Percentiles rank a stretch among this genome's conserved stretches.
Conservation (phyloP, 2,888 invertebrate species). For the Corbicula japonica region DNA sequence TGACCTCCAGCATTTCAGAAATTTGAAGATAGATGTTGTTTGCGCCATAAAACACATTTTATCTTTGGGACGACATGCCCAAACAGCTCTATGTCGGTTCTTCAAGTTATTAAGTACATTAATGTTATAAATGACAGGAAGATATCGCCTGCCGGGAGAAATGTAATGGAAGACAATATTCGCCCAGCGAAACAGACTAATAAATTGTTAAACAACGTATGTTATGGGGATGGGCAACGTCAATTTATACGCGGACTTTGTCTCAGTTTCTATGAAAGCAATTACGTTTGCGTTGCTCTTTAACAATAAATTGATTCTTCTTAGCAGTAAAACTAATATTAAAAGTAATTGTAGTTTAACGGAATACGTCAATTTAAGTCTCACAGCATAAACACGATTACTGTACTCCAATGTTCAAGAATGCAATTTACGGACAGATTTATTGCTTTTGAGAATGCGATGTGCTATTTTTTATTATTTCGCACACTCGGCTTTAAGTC, state of each 20-base stretch:
- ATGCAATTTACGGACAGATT: too few species aligned
- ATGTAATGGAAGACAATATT: slow-evolving; percentile 13
- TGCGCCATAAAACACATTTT: too few species aligned
- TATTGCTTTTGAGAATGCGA: too few species aligned
- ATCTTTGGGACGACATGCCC: too few species aligned
- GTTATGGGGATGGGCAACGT: not conserved
- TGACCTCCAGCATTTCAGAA: too few species aligned
- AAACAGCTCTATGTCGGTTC: too few species aligned
- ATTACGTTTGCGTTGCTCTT: not conserved
- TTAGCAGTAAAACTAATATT: slow-evolving; percentile 9
- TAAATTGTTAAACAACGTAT: not conserved
- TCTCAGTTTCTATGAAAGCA: not conserved
- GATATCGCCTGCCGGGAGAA: slow-evolving; percentile 8
- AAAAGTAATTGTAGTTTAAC: slow-evolving; percentile 10
- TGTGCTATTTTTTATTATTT: too few species aligned
- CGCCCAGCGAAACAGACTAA: slow-evolving; percentile 1
- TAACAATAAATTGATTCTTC: slow-evolving; percentile 6
- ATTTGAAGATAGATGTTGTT: too few species aligned
- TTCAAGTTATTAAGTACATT: slow-evolving; percentile 8
- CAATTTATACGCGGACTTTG: slow-evolving; percentile 5
- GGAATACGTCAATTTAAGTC: not conserved
- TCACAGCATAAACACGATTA: too few species aligned
- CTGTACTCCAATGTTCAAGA: too few species aligned
- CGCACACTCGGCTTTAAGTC: too few species aligned
- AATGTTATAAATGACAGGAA: slow-evolving; percentile 3